A percentile compares a stretch with the other conserved stretches of the same genome.
These are phyloP conservation scores for Nasonia giraulti DNA, from an alignment of 1,140 invertebrate genomes.

Conservation along the genomic window DNA sequence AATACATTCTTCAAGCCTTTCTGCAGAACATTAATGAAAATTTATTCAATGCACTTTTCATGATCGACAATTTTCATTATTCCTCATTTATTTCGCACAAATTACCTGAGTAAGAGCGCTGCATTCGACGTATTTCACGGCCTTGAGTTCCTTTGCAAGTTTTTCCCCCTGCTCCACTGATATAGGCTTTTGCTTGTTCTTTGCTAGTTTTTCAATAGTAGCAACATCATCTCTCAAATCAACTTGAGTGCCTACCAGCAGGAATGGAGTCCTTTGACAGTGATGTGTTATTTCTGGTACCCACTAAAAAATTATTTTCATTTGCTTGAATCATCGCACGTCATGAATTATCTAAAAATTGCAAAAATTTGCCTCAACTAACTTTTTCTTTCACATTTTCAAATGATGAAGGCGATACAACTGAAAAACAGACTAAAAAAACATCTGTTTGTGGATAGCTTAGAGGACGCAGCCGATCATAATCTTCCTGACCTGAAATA, in stretches of 20 bases:
- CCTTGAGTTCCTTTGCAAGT: conserved; percentile 97
- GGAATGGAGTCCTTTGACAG: conserved; percentile 98
- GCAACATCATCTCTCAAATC: conserved; percentile 96
- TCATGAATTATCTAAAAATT: background rate
- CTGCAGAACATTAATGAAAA: conserved; percentile 73
- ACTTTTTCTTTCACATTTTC: conserved; percentile 99
- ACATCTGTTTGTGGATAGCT: conserved; percentile 99
- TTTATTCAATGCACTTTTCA: background rate
- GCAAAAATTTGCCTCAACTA: conserved; percentile 53
- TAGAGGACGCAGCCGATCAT: conserved; percentile 94
- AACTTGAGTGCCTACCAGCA: conserved; percentile 98
- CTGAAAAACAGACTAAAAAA: conserved; percentile 98
- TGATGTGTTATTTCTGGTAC: conserved; percentile 99
- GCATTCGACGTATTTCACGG: conserved; percentile 99
- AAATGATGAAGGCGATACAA: conserved; percentile 98
- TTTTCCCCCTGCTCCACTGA: conserved; percentile 96
- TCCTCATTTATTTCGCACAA: background rate
- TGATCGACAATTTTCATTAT: background rate
- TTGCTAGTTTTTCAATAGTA: conserved; percentile 97
- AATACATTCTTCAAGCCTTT: conserved; percentile 99
- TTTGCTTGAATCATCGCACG: background rate
- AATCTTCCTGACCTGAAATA: conserved; percentile 92
- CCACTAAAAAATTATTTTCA: conserved; percentile 81
- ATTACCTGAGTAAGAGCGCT: conserved; percentile 95
- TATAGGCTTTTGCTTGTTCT: conserved; percentile 99